These are phyloP conservation scores for Intellagama lesueurii DNA, from an alignment of 2,797 vertebrate genomes.

Conservation along the genomic window DNA sequence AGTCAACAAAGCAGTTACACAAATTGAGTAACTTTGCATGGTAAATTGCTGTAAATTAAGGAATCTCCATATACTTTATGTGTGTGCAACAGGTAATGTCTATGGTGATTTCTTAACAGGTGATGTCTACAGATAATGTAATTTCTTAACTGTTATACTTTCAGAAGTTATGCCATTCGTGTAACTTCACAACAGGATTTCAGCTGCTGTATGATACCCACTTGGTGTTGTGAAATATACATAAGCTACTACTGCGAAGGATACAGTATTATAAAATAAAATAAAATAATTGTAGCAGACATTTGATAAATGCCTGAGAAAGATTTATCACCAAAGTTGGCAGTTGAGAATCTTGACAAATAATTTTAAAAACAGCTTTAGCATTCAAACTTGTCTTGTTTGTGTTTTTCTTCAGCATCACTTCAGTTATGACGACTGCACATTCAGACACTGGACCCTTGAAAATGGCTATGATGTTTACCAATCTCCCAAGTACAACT, in stretches of 20 bases:
- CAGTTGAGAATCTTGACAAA: no score
- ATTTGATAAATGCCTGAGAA: not conserved
- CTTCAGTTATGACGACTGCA: conserved; percentile 86
- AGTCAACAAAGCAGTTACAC: not conserved
- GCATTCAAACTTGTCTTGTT: not conserved
- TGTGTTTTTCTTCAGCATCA: conserved; percentile 76
- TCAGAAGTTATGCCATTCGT: no score
- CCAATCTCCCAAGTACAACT: conserved; percentile 85
- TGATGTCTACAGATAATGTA: not conserved
- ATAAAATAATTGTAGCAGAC: not conserved
- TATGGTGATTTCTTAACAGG: no score
- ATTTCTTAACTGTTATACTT: no score
- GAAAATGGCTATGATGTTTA: conserved; percentile 94
- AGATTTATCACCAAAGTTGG: not conserved
- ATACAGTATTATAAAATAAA: not conserved
- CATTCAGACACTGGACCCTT: conserved; percentile 89
- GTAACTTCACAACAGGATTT: no score
- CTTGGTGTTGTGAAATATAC: not conserved
- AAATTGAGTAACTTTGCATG: no score
- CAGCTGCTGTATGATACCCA: no score
- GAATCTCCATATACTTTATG: no score
- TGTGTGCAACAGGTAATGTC: no score
- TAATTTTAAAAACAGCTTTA: no score
- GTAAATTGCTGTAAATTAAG: no score
- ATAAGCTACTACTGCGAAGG: not conserved